phyloP scores from a whole-genome alignment of 2,113 vertebrate species.

The Mesocricetus auratus region DNA sequence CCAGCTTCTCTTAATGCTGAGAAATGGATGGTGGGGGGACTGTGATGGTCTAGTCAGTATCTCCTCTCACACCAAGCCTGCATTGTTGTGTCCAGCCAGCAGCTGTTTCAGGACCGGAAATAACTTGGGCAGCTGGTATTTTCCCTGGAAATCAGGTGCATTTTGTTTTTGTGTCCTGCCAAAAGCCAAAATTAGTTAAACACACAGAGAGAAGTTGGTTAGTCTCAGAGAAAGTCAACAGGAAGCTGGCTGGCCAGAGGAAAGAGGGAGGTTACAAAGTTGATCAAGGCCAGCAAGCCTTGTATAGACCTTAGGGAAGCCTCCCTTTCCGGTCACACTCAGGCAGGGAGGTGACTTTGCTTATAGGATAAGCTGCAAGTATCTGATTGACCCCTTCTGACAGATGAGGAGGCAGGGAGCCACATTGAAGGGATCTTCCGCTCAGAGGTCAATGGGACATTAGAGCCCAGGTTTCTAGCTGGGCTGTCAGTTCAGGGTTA shows the following conservation, averaged over 20 bases:
- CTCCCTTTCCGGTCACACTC: not conserved
- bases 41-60: not conserved
- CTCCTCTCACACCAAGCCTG: fast-evolving
- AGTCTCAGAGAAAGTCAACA: constrained; percentile 53
- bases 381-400: not conserved
- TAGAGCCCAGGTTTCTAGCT: not conserved
- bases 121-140: constrained; percentile 32
- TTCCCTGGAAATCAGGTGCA: constrained; percentile 61
- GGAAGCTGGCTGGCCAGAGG: constrained; percentile 59
- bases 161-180: constrained; percentile 45
- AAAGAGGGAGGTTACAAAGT: constrained; percentile 34
- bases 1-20: not conserved
- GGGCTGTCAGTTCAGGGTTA: not conserved
- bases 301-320: not conserved
- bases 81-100: not conserved
- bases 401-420: not conserved
- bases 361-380: constrained; percentile 15
- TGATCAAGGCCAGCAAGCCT: not conserved
- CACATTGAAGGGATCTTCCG: not conserved
- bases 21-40: not conserved
- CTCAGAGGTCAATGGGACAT: not conserved
- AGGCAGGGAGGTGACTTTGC: not conserved
- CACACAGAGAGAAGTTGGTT: not conserved
- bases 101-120: constrained; percentile 24
- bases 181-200: constrained; percentile 55